These are phyloP conservation scores for Trypoxylus dichotomus DNA, from an alignment of 1,140 invertebrate genomes.

Conservation along the genomic window DNA sequence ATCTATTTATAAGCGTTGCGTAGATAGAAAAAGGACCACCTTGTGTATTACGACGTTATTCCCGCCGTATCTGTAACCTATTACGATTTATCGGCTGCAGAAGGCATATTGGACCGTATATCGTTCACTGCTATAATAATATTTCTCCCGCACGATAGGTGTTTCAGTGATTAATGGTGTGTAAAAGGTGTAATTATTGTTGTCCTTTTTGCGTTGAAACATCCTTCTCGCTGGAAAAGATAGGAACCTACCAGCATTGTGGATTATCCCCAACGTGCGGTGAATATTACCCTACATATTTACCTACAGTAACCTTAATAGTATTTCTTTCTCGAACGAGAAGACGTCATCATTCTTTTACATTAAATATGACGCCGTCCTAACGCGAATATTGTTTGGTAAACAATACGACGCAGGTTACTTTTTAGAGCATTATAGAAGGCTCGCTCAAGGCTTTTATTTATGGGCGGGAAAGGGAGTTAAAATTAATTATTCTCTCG, in stretches of 20 bases:
- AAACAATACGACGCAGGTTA: neutral
- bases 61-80: neutral
- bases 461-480: no score
- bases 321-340: neutral
- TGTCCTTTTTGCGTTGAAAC: neutral
- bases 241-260: neutral
- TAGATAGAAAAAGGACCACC: no score
- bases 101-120: no score
- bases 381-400: neutral
- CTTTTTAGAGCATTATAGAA: no score
- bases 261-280: neutral
- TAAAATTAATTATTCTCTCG: no score
- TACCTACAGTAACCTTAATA: neutral
- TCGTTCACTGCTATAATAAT: no score
- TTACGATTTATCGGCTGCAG: neutral
- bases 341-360: neutral
- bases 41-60: neutral
- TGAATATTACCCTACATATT: slow-evolving; percentile 2
- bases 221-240: neutral
- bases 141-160: neutral
- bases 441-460: no score
- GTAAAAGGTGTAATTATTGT: neutral
- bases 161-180: neutral
- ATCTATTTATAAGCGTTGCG: no score
- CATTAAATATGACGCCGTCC: neutral